Evolutionary conservation across 2,888 invertebrate species (phyloP).

Genomic region (Gnatocerus cornutus): DNA sequence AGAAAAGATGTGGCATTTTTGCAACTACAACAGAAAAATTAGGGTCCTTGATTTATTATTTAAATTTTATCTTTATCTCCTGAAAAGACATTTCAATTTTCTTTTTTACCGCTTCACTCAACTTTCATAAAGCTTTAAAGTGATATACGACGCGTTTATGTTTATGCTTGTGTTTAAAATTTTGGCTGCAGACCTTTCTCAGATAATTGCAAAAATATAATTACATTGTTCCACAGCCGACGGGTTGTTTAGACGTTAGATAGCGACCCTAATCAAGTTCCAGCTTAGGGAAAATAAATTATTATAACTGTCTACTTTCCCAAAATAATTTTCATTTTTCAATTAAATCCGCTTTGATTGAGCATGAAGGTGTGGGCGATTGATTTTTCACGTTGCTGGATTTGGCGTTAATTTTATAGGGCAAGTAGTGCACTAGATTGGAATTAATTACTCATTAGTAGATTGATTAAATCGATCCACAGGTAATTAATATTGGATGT

Average conservation of each 20-base stretch:
- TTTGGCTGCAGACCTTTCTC: constrained; percentile 20
- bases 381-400: constrained; percentile 40
- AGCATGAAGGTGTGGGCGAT: constrained; percentile 32
- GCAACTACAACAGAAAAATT: constrained; percentile 19
- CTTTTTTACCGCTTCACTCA: constrained; percentile 44
- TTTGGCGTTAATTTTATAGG: constrained; percentile 40
- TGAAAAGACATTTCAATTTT: constrained; percentile 44
- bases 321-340: constrained; percentile 27
- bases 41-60: constrained; percentile 39
- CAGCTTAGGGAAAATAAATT: constrained; percentile 29
- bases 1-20: too few species aligned
- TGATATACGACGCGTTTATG: constrained; percentile 43
- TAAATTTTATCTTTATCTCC: constrained; percentile 43
- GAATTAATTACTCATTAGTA: constrained; percentile 47
- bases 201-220: constrained; percentile 40
- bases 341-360: constrained; percentile 38
- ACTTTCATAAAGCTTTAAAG: constrained; percentile 40
- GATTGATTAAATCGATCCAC: constrained; percentile 44
- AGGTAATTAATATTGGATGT: constrained; percentile 38
- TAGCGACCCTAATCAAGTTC: constrained; percentile 35
- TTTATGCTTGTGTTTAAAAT: constrained; percentile 35
- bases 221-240: constrained; percentile 23
- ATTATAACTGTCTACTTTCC: constrained; percentile 9
- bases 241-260: constrained; percentile 35
- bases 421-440: constrained; percentile 9